Conservation (phyloP, 2,888 invertebrate species). For the Diabrotica balteata region DNA sequence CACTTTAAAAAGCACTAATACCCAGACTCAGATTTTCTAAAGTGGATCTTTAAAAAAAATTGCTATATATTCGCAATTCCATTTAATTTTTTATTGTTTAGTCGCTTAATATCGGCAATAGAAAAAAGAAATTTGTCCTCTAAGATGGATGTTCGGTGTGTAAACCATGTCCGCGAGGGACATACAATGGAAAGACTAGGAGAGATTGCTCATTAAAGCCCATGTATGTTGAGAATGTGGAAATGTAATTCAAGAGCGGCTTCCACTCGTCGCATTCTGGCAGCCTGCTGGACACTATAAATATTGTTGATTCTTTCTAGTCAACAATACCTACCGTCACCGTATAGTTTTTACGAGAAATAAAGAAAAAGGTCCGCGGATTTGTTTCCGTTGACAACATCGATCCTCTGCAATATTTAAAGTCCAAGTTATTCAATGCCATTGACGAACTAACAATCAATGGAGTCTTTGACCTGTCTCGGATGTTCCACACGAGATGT, state of each 20-base stretch:
- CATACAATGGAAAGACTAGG: slow-evolving; percentile 44
- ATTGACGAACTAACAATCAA: too few species aligned
- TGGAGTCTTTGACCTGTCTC: too few species aligned
- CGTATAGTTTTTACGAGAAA: slow-evolving; percentile 57
- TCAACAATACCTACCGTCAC: slow-evolving; percentile 58
- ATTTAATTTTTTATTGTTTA: too few species aligned
- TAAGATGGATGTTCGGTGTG: slow-evolving; percentile 38
- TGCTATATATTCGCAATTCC: too few species aligned
- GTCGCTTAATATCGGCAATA: background rate
- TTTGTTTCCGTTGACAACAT: slow-evolving; percentile 55
- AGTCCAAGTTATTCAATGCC: too few species aligned
- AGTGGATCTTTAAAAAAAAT: too few species aligned
- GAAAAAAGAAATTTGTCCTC: slow-evolving; percentile 19
- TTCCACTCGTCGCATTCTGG: slow-evolving; percentile 58
- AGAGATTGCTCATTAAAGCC: slow-evolving; percentile 59
- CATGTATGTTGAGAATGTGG: slow-evolving; percentile 61
- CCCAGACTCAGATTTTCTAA: too few species aligned
- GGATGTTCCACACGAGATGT: too few species aligned
- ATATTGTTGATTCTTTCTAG: slow-evolving; percentile 58
- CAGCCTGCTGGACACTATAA: slow-evolving; percentile 60
- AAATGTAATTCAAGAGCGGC: slow-evolving; percentile 57
- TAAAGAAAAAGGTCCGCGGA: slow-evolving; percentile 41
- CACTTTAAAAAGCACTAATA: too few species aligned
- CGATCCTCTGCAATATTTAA: slow-evolving; percentile 45
- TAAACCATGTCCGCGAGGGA: slow-evolving; percentile 40